phyloP scores from a whole-genome alignment of 1,140 invertebrate genomes.

The Euglossa dilemma region DNA sequence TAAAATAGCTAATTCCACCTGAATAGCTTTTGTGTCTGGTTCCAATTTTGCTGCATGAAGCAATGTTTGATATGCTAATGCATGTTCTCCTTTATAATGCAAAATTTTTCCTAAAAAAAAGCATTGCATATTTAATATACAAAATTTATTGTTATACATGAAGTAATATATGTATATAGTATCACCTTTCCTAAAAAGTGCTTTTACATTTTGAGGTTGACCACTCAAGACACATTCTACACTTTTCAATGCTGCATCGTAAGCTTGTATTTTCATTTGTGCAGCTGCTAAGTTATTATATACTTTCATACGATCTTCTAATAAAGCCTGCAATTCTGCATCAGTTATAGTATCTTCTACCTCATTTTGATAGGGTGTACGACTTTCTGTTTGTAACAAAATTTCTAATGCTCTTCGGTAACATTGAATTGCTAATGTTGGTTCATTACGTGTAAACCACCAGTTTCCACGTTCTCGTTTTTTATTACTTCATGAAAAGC shows the following conservation, averaged over 20 bases:
- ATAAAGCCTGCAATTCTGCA: conserved; percentile 84
- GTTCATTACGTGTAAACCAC: conserved; percentile 92
- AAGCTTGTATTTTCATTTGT: conserved; percentile 92
- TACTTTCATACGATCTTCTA: conserved; percentile 91
- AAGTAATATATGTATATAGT: conserved; percentile 26
- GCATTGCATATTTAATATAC: not conserved
- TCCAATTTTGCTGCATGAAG: conserved; percentile 84
- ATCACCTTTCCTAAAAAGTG: conserved; percentile 93
- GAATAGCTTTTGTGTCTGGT: conserved; percentile 84
- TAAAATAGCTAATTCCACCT: conserved; percentile 84
- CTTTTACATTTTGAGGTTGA: conserved; percentile 94
- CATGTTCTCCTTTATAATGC: conserved; percentile 84
- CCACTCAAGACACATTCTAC: conserved; percentile 90
- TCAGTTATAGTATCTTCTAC: conserved; percentile 77
- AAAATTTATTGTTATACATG: conserved; percentile 37
- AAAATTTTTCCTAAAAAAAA: conserved; percentile 84
- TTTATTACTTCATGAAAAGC: conserved; percentile 82
- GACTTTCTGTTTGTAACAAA: conserved; percentile 87
- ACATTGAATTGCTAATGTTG: conserved; percentile 90
- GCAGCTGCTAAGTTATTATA: conserved; percentile 95
- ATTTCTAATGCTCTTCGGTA: conserved; percentile 93
- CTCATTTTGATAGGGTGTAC: conserved; percentile 63
- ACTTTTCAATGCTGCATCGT: conserved; percentile 90
- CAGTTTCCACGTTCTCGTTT: conserved; percentile 94
- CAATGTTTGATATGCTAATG: conserved; percentile 84